Base-by-base conservation (phyloP, 2,113 vertebrate genomes). In the Nycticryphes semicollaris region DNA sequence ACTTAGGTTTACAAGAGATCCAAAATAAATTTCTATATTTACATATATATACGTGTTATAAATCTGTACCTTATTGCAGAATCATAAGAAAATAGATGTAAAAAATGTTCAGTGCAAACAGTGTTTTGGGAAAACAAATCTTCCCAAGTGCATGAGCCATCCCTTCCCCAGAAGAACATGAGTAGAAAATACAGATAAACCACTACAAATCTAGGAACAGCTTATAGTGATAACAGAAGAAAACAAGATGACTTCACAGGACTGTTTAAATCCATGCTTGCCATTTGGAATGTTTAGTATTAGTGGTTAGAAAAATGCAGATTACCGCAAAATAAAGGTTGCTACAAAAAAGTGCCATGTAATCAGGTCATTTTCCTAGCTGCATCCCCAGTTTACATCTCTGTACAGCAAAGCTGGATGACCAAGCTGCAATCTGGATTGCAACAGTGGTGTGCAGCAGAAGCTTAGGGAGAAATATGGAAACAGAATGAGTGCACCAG, bases 381-480 rank as follows among this genome's bases (percentile, higher is more conserved):
- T 72, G 10, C 28, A 22, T 69, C 28, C 35, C 28, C 66, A 80
- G 22, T 3, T 59, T 54, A 67, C 25, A n/a, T 19, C 20, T 95
- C 60, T 1, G 0, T 22, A n/a, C 0, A 3, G 43, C 11, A 64
- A 57, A 48, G 17, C 27, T 83, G 48, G 45, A 91, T 20, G 31
- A 59, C 47, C 56, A 64, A 89, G 48, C 23, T 78, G 25, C 7
- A 48, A 15, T 18, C 57, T 80, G 19, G 10, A 53, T 47, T 81
- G 23, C 25, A 37, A 3, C 3, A 2, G 18, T 59, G 37, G 9
- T 67, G 9, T 81, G 24, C 23, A 70, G 28, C 24, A 81, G 60
- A 78, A 89, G 48, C 28, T 30, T 25, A 22, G 48, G 35, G 25
- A 92, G 48, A 79, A 95, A 77, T 39, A 17, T 1, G 60, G 39